phyloP scores from a whole-genome alignment of 2,888 invertebrate species.

The Nymphalis urticae region DNA sequence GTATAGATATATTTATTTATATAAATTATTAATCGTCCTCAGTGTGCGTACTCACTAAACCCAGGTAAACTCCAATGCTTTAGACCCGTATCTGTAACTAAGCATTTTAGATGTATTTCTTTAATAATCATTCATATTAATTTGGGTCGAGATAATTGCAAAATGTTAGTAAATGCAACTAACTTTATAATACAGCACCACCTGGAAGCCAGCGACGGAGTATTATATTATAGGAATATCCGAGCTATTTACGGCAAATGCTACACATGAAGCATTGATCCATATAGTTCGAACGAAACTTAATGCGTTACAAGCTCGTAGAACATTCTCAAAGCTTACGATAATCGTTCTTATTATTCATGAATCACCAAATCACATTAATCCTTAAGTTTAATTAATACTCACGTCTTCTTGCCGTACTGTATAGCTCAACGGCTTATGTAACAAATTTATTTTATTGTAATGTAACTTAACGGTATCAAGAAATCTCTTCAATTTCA shows the following conservation, averaged over 20 bases:
- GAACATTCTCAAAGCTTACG: too few species aligned
- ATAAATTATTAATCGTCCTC: conserved; percentile 1
- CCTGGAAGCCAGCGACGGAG: background rate
- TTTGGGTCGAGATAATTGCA: background rate
- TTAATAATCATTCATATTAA: background rate
- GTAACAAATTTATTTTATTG: conserved; percentile 22
- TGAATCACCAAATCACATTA: too few species aligned
- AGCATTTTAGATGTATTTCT: conserved; percentile 14
- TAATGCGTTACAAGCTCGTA: background rate
- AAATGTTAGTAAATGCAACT: background rate
- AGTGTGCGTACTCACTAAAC: background rate
- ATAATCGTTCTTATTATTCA: too few species aligned
- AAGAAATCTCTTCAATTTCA: conserved; percentile 1
- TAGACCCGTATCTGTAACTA: conserved; percentile 9
- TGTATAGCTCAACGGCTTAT: conserved; percentile 32
- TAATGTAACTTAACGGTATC: background rate
- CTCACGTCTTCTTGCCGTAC: conserved; percentile 31
- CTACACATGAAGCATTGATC: conserved; percentile 30
- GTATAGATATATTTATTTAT: conserved; percentile 10
- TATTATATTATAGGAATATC: background rate
- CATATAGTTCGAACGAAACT: conserved; percentile 18
- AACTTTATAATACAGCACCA: background rate
- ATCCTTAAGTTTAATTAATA: conserved; percentile 24
- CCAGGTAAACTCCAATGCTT: background rate
- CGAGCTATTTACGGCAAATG: background rate